Conservation (phyloP, 2,888 invertebrate genomes). For the Thumatha senex region DNA sequence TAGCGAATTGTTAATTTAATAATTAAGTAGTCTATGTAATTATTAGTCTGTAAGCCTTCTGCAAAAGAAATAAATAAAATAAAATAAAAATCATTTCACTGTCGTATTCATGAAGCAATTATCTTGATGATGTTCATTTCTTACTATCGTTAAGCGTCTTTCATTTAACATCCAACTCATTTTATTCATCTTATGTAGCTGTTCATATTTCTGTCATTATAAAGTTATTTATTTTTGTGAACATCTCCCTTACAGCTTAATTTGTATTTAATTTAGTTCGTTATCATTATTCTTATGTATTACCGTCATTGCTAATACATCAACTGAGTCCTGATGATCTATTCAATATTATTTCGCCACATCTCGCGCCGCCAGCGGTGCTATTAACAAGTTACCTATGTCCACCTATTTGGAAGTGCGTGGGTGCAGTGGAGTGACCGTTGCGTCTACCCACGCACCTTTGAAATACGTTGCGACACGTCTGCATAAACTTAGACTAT, state of each 20-base stretch:
- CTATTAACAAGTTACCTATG: conserved; percentile 5
- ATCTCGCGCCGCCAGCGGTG: neutral
- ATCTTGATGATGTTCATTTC: neutral
- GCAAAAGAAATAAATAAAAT: too few relatives aligned
- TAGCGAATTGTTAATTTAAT: too few relatives aligned
- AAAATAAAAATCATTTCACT: too few relatives aligned
- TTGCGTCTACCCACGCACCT: conserved; percentile 45
- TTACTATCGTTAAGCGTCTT: conserved; percentile 1
- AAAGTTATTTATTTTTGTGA: conserved; percentile 3
- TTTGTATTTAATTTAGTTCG: conserved; percentile 2
- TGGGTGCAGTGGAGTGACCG: conserved; percentile 50
- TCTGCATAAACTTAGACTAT: conserved; percentile 27
- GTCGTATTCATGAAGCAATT: conserved; percentile 9
- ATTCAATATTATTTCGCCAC: conserved; percentile 10
- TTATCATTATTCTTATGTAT: neutral
- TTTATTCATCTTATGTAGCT: neutral
- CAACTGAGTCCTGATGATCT: conserved; percentile 1
- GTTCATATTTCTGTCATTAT: conserved; percentile 3
- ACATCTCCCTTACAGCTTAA: conserved; percentile 4
- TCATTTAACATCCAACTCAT: conserved; percentile 9
- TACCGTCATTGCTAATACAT: neutral
- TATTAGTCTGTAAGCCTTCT: too few relatives aligned
- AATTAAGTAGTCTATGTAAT: too few relatives aligned
- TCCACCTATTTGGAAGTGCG: conserved; percentile 26
- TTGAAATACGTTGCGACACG: conserved; percentile 42